Percentiles rank a stretch among this genome's conserved stretches.
Conservation (phyloP, 2,888 invertebrate species). For the Macrosiphum euphorbiae region DNA sequence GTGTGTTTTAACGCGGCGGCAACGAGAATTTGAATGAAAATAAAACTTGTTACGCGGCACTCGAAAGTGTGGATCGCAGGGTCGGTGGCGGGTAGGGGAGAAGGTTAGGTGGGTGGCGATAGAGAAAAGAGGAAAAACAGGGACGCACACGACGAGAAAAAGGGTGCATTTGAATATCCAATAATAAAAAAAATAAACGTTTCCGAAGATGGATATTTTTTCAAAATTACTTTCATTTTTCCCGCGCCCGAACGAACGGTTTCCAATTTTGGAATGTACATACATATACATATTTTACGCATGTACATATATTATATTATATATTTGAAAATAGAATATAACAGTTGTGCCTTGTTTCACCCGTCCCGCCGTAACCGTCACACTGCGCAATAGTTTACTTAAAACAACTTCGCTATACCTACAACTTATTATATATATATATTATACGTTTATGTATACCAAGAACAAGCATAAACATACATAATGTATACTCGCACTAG, state of each 20-base stretch:
- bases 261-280: conserved; percentile 63
- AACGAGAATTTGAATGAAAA: conserved; percentile 56
- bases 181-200: conserved; percentile 64
- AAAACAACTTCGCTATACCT: neutral
- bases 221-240: conserved; percentile 62
- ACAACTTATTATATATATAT: too few relatives aligned
- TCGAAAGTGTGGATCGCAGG: neutral
- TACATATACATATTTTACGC: conserved; percentile 47
- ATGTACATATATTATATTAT: conserved; percentile 11
- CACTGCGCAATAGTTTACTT: neutral
- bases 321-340: neutral
- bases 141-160: conserved; percentile 18
- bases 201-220: conserved; percentile 64
- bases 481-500: neutral
- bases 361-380: too few relatives aligned
- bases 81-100: too few relatives aligned
- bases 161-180: conserved; percentile 64
- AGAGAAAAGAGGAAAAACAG: neutral
- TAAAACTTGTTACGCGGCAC: conserved; percentile 63
- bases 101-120: neutral
- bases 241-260: conserved; percentile 25
- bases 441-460: too few relatives aligned
- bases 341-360: conserved; percentile 18
- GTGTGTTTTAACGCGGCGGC: conserved; percentile 45
- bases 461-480: neutral